A percentile compares a stretch with the other conserved stretches of the same genome.
These are phyloP conservation scores for Stenurella melanura DNA, from an alignment of 2,888 invertebrate genomes.

Conservation along the genomic window DNA sequence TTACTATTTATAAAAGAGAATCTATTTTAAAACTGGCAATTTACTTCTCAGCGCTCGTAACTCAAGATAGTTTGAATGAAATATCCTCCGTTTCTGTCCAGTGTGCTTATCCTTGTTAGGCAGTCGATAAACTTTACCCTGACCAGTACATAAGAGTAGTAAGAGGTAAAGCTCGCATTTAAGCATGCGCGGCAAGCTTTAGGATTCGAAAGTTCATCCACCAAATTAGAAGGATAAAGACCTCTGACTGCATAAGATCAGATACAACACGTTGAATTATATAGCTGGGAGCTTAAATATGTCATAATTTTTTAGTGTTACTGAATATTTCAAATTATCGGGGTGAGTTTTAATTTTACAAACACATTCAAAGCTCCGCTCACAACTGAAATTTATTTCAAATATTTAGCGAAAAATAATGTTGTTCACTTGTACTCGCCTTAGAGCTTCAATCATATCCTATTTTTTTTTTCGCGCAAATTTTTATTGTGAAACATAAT, in stretches of 20 bases:
- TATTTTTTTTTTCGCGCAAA: no score
- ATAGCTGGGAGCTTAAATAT: neutral
- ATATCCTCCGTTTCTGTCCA: slow-evolving; percentile 21
- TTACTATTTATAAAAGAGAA: neutral
- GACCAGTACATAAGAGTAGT: slow-evolving; percentile 1
- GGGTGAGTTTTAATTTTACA: neutral
- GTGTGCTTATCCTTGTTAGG: slow-evolving; percentile 50
- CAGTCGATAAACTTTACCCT: slow-evolving; percentile 56
- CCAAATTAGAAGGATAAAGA: slow-evolving; percentile 14
- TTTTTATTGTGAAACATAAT: no score
- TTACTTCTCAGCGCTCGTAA: neutral
- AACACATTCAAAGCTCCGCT: no score
- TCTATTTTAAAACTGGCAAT: neutral
- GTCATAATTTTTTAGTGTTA: neutral
- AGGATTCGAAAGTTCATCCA: neutral
- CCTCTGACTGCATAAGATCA: neutral
- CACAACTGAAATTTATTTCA: no score
- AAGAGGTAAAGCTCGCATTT: neutral
- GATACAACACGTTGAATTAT: neutral
- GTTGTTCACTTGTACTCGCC: no score
- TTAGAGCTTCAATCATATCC: no score
- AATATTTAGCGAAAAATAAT: no score
- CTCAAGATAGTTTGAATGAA: slow-evolving; percentile 20
- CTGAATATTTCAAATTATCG: neutral
- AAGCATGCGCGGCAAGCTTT: neutral